Evolutionary conservation across 2,113 vertebrate genomes (phyloP).

Genomic region (Noctilio leporinus): DNA sequence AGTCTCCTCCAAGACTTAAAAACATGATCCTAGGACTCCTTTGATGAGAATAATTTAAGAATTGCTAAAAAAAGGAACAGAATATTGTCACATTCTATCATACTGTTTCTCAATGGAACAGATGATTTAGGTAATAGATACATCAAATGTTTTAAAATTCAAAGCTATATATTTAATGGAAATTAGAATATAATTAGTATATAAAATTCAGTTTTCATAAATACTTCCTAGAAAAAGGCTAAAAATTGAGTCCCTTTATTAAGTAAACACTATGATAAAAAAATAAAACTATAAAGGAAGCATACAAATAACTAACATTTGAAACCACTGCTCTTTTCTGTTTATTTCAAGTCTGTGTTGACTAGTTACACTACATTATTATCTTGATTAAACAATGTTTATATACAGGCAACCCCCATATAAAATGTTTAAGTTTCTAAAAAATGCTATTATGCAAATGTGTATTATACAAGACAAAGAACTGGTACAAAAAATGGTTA

Average conservation of each 20-base stretch:
- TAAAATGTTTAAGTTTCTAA: too few species aligned
- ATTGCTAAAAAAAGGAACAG: background rate
- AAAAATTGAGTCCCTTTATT: conserved; percentile 1
- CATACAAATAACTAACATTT: background rate
- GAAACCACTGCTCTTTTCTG: background rate
- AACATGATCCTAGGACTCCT: background rate
- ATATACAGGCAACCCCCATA: too few species aligned
- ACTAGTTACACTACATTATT: background rate
- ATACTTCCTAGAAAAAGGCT: conserved; percentile 11
- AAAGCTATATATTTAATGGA: conserved; percentile 26
- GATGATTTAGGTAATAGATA: background rate
- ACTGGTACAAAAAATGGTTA: too few species aligned
- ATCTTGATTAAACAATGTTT: conserved; percentile 1
- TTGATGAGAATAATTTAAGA: background rate
- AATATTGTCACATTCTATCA: background rate
- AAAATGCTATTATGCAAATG: too few species aligned
- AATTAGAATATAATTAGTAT: conserved; percentile 28
- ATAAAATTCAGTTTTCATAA: conserved; percentile 23
- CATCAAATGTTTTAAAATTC: background rate
- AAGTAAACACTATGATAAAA: background rate
- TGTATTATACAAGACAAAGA: too few species aligned
- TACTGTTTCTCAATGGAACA: background rate
- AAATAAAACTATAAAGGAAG: conserved; percentile 8
- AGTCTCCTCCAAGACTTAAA: background rate
- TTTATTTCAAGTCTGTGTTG: conserved; percentile 29